Evolutionary conservation across 2,888 invertebrate species (phyloP), one percentile per base, ranked within the genome.

Genomic region (Drosophila austrosaltans): DNA sequence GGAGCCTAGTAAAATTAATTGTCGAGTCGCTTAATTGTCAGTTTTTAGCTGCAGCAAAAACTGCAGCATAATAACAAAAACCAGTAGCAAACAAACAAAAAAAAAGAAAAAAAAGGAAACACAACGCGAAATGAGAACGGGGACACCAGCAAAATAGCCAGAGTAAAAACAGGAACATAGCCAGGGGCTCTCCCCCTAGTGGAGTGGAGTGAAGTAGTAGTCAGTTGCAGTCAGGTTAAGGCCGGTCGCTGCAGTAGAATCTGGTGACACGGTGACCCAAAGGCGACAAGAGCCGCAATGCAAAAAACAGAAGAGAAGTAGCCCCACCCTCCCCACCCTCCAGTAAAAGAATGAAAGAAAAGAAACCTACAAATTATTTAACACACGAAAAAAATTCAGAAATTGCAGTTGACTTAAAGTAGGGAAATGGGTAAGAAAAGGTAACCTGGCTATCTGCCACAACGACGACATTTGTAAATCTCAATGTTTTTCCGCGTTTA

Each of bases 231-330:
- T 16, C 70, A 58, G 69, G 69, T 69, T 67, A 69, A 69, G 69
- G 69, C 68, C 69, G 60, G 28, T 28, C 59, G 56, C 59, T 69
- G 60, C 40, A 57, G 25, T 53, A 20, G 54, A 58, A 25, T 25
- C 39, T 44, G 66, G 68, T 77, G 81, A 81, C 78, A 67, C 67
- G 69, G 72, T 81, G 78, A 81, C 81, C 81, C 53, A 81, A 78
- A 78, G 78, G 78, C 78, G 69, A 78, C 75, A 75, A 74, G 68
- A 78, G 72, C 66, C 72, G 78, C 78, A 73, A 67, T 74, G 73
- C 32, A 61, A 61, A 63, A 44, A 22, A 36, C 36, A 54, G n/a
- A n/a, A 61, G 57, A 42, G 58, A 62, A 62, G 25, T 48, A 25
- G 48, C 48, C 48, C 48, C n/a, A n/a, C n/a, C 10, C 36, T 36